Evolutionary conservation across 2,797 vertebrate species (phyloP), one percentile per base, ranked within the genome.

Genomic region (Protosalanx chinensis): DNA sequence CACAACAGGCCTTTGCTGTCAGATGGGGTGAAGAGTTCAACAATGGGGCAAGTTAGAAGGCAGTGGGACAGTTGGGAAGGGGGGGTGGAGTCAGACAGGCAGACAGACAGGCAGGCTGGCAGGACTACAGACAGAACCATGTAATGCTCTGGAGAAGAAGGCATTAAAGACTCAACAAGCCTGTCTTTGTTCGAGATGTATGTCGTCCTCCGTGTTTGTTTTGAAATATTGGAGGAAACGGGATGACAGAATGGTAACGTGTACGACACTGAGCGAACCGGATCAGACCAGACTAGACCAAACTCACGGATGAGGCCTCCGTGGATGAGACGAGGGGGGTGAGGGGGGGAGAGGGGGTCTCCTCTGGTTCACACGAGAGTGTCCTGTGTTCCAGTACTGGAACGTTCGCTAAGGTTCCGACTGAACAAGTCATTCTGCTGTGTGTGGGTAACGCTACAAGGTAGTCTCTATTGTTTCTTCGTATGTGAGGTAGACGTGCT

Each of bases 21-120:
- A 62, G 82, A 67, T 6, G 78, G 76, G 87, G 86, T 88, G 86
- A 88, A 83, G 76, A 91, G 89, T 90, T 92, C 89, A 90, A 61
- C 0, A 76, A 72, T 70, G 74, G 74, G 37, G 64, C 68, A 74
- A 12, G 29, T 61, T 20, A 72, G 35, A 23, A 70, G 67, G 59
- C 49, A 63, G 53, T 59, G 5, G 37, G 37, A 10, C 8, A 27
- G 23, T 27, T 27, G 66, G 76, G 70, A 67, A 74, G 62, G 41
- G 37, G 29, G 41, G 16, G 27, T 37, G 56, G n/a, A 7, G 29
- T 13, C 61, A 35, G 4, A 6, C 64, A 0, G 76, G 72, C 68
- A 75, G 37, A 64, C 64, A 74, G 15, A 29, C 63, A 20, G 73
- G 32, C 29, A 71, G 67, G 49, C 33, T 58, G 53, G 63, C 18